phyloP scores from a whole-genome alignment of 2,888 invertebrate genomes.

The Eupithecia tripunctaria region DNA sequence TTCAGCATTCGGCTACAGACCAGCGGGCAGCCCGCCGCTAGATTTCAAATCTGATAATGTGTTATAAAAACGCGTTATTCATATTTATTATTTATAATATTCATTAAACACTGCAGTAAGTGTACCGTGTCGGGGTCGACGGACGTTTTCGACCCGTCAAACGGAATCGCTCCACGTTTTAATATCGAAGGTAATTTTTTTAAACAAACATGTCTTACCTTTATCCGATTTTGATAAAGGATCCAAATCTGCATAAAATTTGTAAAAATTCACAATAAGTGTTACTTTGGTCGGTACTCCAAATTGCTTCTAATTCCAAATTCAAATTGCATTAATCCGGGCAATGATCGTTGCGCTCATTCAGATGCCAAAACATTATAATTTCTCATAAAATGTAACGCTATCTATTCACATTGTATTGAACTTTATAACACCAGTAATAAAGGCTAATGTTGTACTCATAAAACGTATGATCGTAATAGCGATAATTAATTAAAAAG shows the following conservation, averaged over 20 bases:
- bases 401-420: slow-evolving; percentile 43
- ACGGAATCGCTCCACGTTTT: slow-evolving; percentile 37
- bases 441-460: slow-evolving; percentile 51
- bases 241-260: neutral
- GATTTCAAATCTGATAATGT: slow-evolving; percentile 67
- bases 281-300: slow-evolving; percentile 58
- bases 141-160: slow-evolving; percentile 60
- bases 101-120: slow-evolving; percentile 75
- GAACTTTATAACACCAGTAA: slow-evolving; percentile 47
- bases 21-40: slow-evolving; percentile 54
- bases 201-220: neutral
- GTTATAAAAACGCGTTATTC: slow-evolving; percentile 68
- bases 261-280: neutral
- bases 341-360: slow-evolving; percentile 68
- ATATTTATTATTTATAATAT: slow-evolving; percentile 71
- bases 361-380: slow-evolving; percentile 77
- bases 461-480: slow-evolving; percentile 50
- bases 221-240: neutral
- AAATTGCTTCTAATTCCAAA: slow-evolving; percentile 70
- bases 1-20: slow-evolving; percentile 54
- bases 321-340: slow-evolving; percentile 78
- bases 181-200: slow-evolving; percentile 11
- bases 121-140: slow-evolving; percentile 77
- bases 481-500: slow-evolving; percentile 80
- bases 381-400: slow-evolving; percentile 71